Evolutionary conservation across 2,113 vertebrate species (phyloP).

Genomic region (Burhinus oedicnemus): DNA sequence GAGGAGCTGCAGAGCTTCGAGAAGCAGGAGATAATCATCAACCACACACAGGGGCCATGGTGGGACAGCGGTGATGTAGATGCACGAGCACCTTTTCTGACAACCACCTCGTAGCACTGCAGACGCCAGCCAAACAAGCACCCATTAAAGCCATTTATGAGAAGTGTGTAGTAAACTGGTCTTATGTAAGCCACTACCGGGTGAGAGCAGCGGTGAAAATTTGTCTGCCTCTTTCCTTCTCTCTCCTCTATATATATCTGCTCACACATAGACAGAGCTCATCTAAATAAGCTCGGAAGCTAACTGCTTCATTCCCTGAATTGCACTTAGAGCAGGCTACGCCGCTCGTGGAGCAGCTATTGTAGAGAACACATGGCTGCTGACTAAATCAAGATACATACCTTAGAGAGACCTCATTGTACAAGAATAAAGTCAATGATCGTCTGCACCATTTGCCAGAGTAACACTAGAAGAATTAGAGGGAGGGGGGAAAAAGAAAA

Average conservation of each 20-base stretch:
- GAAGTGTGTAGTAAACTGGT: conserved; percentile 29
- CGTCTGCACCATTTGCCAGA: neutral
- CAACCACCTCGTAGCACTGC: neutral
- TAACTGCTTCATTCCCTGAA: conserved; percentile 43
- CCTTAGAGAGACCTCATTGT: conserved; percentile 21
- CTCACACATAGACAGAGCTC: conserved; percentile 14
- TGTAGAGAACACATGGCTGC: conserved; percentile 30
- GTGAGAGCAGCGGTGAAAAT: conserved; percentile 13
- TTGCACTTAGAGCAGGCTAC: neutral
- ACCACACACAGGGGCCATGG: neutral
- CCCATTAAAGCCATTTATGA: conserved; percentile 31
- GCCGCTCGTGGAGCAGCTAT: conserved; percentile 2
- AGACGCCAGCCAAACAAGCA: neutral
- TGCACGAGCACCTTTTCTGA: neutral
- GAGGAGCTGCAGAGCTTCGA: neutral
- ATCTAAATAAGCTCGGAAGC: conserved; percentile 18
- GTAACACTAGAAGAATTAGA: neutral
- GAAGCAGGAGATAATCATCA: neutral
- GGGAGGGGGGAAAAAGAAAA: neutral
- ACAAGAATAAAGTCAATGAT: neutral
- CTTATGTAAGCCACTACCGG: conserved; percentile 31
- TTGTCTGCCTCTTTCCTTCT: conserved; percentile 10
- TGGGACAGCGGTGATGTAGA: neutral
- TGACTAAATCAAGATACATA: conserved; percentile 6
- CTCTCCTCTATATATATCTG: conserved; percentile 1